Percentiles rank a stretch among this genome's conserved stretches.
phyloP scores from a whole-genome alignment of 2,888 invertebrate species.

The Trichopria drosophilae region DNA sequence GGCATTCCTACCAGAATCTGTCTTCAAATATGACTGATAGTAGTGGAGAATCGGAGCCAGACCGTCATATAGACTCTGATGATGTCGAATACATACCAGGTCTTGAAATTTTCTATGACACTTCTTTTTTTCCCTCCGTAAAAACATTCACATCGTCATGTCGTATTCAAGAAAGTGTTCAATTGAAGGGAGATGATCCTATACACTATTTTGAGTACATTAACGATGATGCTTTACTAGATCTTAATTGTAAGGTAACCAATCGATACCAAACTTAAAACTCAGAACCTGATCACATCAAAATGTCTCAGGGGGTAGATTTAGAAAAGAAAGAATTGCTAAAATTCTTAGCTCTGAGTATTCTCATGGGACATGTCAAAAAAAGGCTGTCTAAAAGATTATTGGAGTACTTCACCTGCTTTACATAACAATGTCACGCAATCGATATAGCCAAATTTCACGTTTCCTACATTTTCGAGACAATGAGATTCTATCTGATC shows the following conservation, averaged over 20 bases:
- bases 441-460: slow-evolving; percentile 16
- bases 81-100: slow-evolving; percentile 6
- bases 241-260: slow-evolving; percentile 7
- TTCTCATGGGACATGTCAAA: slow-evolving; percentile 16
- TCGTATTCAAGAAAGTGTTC: slow-evolving; percentile 7
- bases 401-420: slow-evolving; percentile 24
- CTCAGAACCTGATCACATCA: slow-evolving; percentile 1
- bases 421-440: slow-evolving; percentile 13
- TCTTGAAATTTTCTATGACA: slow-evolving; percentile 1
- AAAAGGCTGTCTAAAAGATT: slow-evolving; percentile 8
- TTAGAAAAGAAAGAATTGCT: slow-evolving; percentile 12
- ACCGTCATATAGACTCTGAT: slow-evolving; percentile 8
- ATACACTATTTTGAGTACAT: slow-evolving; percentile 9
- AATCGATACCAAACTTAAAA: slow-evolving; percentile 13
- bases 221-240: background rate
- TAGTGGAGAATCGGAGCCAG: slow-evolving; percentile 12
- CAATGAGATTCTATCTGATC: too few relatives aligned
- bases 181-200: slow-evolving; percentile 1
- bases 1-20: too few relatives aligned
- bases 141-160: slow-evolving; percentile 8
- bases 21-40: slow-evolving; percentile 6
- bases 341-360: slow-evolving; percentile 15
- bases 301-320: slow-evolving; percentile 10
- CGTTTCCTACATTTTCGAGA: slow-evolving; percentile 3
- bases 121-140: slow-evolving; percentile 9